Evolutionary conservation across 1,140 invertebrate species (phyloP).

Genomic region (Gryllus bimaculatus): DNA sequence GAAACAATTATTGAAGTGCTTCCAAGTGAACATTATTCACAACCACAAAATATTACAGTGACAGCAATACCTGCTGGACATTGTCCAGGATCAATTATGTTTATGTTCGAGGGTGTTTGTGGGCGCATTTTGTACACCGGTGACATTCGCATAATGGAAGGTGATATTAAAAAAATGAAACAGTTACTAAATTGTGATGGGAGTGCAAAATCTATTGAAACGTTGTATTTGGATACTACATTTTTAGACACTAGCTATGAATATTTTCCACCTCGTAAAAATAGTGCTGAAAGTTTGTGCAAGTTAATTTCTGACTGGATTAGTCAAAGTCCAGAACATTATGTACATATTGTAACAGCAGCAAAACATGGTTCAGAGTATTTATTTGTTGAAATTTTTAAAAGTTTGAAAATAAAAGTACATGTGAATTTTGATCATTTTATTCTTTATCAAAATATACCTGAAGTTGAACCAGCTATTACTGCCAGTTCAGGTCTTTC

Average conservation of each 20-base stretch:
- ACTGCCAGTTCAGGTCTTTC: neutral
- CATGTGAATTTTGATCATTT: neutral
- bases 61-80: constrained; percentile 19
- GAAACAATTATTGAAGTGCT: neutral
- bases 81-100: constrained; percentile 22
- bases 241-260: neutral
- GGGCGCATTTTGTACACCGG: constrained; percentile 19
- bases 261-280: constrained; percentile 8
- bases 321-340: neutral
- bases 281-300: neutral
- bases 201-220: constrained; percentile 11
- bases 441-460: constrained; percentile 6
- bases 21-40: neutral
- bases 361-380: constrained; percentile 9
- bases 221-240: constrained; percentile 15
- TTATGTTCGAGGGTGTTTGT: constrained; percentile 19
- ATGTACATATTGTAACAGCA: constrained; percentile 8
- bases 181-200: constrained; percentile 12
- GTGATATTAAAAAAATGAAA: constrained; percentile 12
- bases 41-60: constrained; percentile 15
- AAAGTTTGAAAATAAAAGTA: neutral
- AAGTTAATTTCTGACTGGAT: constrained; percentile 1
- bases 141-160: constrained; percentile 20
- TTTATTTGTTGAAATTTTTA: neutral
- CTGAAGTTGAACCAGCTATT: constrained; percentile 9